phyloP scores from a whole-genome alignment of 2,797 vertebrate species.

The Alexandromys oeconomus region DNA sequence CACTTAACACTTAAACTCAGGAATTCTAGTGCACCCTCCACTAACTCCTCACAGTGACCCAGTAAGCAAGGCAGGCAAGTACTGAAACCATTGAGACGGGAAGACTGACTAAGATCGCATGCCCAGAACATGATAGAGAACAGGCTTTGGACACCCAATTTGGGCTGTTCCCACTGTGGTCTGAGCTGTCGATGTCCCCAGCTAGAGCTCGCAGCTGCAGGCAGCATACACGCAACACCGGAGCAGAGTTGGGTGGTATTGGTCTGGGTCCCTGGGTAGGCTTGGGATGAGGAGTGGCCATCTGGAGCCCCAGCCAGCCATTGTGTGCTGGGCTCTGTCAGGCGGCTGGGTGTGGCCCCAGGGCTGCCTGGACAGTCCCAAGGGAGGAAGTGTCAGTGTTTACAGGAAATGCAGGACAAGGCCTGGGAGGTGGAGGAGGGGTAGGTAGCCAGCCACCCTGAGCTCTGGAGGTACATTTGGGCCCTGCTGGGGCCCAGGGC shows the following conservation, averaged over 20 bases:
- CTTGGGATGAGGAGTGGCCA: background rate
- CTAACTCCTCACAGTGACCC: background rate
- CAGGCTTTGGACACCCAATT: background rate
- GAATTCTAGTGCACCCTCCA: background rate
- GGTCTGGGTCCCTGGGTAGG: constrained; percentile 31
- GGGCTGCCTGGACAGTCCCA: constrained; percentile 94
- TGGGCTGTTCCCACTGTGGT: background rate
- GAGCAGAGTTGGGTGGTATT: background rate
- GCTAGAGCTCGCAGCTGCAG: too few relatives aligned
- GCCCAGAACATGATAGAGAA: background rate
- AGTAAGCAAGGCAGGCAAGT: background rate
- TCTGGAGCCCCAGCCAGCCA: constrained; percentile 75
- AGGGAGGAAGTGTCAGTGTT: constrained; percentile 95
- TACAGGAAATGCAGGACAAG: constrained; percentile 97
- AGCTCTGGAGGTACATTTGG: constrained; percentile 21
- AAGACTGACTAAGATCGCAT: background rate
- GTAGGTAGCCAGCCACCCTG: background rate
- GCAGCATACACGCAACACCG: background rate
- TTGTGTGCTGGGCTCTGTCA: constrained; percentile 82
- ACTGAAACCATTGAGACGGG: background rate
- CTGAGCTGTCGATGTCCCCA: background rate
- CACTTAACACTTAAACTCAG: background rate
- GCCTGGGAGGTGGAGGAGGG: constrained; percentile 64
- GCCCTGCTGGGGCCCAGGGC: constrained; percentile 27
- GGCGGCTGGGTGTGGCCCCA: constrained; percentile 87